A percentile compares a stretch with the other conserved stretches of the same genome.
Evolutionary conservation across 2,888 invertebrate species (phyloP).

Genomic region (Rhimphoctona megacephalus): DNA sequence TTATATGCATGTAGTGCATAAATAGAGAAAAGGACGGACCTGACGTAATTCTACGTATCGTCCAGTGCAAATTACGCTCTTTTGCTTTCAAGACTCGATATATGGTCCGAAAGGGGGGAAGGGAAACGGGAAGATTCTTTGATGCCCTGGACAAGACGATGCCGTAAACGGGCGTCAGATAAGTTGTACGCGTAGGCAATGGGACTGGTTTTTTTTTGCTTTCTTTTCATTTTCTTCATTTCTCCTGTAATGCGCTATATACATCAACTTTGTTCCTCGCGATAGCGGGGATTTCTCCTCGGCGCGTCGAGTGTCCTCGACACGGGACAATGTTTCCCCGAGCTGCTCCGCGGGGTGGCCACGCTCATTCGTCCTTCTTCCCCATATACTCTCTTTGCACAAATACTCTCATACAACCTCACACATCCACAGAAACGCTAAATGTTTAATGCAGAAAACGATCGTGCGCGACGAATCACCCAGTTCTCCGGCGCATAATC

Average conservation of each 20-base stretch:
- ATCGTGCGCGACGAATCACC: conserved; percentile 39
- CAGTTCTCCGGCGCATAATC: conserved; percentile 40
- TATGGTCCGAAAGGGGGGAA: neutral
- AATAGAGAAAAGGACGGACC: conserved; percentile 19
- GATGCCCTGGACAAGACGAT: conserved; percentile 60
- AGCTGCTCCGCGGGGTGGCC: conserved; percentile 38
- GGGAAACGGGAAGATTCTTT: conserved; percentile 51
- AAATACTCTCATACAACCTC: neutral
- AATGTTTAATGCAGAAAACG: conserved; percentile 79
- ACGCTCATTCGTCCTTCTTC: neutral
- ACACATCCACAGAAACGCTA: conserved; percentile 66
- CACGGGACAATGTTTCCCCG: conserved; percentile 44
- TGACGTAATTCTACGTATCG: neutral
- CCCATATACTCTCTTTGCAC: neutral
- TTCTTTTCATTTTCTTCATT: conserved; percentile 2
- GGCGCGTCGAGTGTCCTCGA: conserved; percentile 39
- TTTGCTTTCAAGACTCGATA: neutral
- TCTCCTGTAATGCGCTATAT: conserved; percentile 18
- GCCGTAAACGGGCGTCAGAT: conserved; percentile 81
- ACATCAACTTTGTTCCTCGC: conserved; percentile 6
- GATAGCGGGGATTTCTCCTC: conserved; percentile 27
- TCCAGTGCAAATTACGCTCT: conserved; percentile 17
- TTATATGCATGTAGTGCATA: neutral
- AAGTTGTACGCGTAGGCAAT: conserved; percentile 80
- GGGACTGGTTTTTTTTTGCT: conserved; percentile 78